Percentiles rank a stretch among this genome's conserved stretches.
Conservation (phyloP, 1,140 invertebrate genomes). For the Bombus breviceps region DNA sequence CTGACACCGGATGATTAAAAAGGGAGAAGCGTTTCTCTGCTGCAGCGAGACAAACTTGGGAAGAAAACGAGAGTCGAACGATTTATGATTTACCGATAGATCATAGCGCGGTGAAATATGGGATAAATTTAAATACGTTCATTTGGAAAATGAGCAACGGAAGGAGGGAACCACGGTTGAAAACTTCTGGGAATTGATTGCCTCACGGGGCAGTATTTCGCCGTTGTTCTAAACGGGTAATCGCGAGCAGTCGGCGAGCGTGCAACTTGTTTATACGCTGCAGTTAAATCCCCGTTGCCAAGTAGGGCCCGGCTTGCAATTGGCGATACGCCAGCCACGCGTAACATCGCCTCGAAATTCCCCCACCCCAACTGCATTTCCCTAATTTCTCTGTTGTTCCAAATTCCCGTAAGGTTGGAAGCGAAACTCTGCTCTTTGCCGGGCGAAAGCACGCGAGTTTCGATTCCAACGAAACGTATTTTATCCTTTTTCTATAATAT, state of each 20-base stretch:
- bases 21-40: no score
- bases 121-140: background rate
- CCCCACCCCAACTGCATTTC: background rate
- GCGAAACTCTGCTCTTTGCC: background rate
- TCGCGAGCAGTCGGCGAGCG: slow-evolving; percentile 12
- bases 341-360: background rate
- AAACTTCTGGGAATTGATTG: background rate
- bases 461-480: no score
- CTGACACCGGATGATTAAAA: no score
- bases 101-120: background rate
- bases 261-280: slow-evolving; percentile 25
- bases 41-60: no score
- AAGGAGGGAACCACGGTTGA: background rate
- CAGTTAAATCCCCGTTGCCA: slow-evolving; percentile 18
- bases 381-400: slow-evolving; percentile 3
- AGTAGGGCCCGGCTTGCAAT: slow-evolving; percentile 2
- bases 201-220: background rate
- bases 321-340: slow-evolving; percentile 32
- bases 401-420: background rate
- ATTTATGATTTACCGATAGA: background rate
- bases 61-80: no score
- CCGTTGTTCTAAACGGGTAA: slow-evolving; percentile 13
- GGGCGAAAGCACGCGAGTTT: no score
- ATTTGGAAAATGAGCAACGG: background rate
- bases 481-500: no score